phyloP scores from a whole-genome alignment of 2,113 vertebrate genomes.

The Mionectes macconnelli region DNA sequence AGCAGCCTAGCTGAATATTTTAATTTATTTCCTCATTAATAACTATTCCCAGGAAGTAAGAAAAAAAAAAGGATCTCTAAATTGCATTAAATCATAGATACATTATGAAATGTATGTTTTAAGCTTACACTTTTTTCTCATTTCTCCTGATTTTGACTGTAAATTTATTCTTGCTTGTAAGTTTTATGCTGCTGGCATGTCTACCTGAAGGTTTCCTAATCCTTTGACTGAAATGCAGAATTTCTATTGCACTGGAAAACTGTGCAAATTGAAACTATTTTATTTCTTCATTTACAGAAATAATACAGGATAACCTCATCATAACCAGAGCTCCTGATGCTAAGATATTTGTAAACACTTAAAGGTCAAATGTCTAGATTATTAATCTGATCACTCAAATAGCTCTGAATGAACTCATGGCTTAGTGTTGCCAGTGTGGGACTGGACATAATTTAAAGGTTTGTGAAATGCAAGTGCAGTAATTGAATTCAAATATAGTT shows the following conservation, averaged over 20 bases:
- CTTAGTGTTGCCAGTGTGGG: not conserved
- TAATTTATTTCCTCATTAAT: not conserved
- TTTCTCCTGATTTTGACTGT: not conserved
- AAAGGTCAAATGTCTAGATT: not conserved
- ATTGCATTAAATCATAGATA: not conserved
- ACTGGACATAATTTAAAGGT: not conserved
- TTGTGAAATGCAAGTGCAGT: not conserved
- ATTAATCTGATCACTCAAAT: not conserved
- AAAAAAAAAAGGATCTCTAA: not conserved
- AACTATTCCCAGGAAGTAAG: not conserved
- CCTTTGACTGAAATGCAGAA: constrained; percentile 20
- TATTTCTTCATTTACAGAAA: not conserved
- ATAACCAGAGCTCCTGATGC: not conserved
- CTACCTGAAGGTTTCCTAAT: constrained; percentile 24
- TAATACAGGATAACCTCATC: not conserved
- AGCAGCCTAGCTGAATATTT: not conserved
- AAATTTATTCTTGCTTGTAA: not conserved
- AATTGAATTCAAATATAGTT: not conserved
- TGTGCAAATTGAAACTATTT: not conserved
- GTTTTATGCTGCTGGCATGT: not conserved
- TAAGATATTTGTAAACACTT: not conserved
- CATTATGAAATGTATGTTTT: not conserved
- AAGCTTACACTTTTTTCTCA: not conserved
- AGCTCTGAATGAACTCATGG: not conserved
- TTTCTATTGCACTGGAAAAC: not conserved